phyloP scores from a whole-genome alignment of 2,888 invertebrate species.

The Microplitis deprimator region DNA sequence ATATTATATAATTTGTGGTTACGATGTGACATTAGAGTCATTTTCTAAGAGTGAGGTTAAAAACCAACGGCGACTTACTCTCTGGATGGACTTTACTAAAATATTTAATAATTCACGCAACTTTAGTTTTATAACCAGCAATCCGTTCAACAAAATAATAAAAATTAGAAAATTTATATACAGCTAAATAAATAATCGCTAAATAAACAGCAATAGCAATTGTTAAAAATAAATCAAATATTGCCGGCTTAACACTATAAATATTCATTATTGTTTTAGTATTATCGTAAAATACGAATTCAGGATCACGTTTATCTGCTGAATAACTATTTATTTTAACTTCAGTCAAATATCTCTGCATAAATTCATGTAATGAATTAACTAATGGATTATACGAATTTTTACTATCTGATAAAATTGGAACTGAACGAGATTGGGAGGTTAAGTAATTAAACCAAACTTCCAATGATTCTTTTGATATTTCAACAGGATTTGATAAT shows the following conservation, averaged over 20 bases:
- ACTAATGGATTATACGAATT: slow-evolving; percentile 79
- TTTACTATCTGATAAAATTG: slow-evolving; percentile 79
- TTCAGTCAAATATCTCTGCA: slow-evolving; percentile 84
- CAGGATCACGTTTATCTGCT: slow-evolving; percentile 91
- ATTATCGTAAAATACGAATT: slow-evolving; percentile 91
- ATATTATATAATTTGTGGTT: too few species aligned
- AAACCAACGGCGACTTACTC: too few species aligned
- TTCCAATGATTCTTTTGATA: slow-evolving; percentile 81
- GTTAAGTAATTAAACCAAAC: slow-evolving; percentile 85
- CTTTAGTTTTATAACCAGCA: slow-evolving; percentile 60
- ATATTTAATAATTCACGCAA: slow-evolving; percentile 53
- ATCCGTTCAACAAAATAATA: slow-evolving; percentile 75
- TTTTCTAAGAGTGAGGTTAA: too few species aligned
- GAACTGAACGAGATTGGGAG: slow-evolving; percentile 82
- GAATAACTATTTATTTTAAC: slow-evolving; percentile 80
- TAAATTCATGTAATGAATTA: slow-evolving; percentile 79
- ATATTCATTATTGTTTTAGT: slow-evolving; percentile 86
- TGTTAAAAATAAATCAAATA: slow-evolving; percentile 96
- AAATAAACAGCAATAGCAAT: slow-evolving; percentile 88
- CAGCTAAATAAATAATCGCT: slow-evolving; percentile 84
- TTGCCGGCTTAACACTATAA: slow-evolving; percentile 97
- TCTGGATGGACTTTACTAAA: too few species aligned
- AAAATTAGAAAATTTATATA: slow-evolving; percentile 80
- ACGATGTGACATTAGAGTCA: too few species aligned
- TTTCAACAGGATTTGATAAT: slow-evolving; percentile 67